Base-by-base conservation (phyloP, 2,113 vertebrate genomes). In the Carassius auratus region DNA sequence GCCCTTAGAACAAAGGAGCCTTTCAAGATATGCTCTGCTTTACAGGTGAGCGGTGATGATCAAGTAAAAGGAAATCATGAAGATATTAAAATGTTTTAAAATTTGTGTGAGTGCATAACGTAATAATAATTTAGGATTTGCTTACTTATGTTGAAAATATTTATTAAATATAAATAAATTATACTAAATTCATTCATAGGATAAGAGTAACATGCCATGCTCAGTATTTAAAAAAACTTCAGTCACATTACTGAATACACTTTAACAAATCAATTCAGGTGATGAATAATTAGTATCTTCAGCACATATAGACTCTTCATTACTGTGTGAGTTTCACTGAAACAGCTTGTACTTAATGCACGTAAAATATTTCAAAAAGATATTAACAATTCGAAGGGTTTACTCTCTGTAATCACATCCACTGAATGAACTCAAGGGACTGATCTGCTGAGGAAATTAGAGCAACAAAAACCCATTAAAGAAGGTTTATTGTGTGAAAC, bases 381-480 rank as follows among this genome's bases (percentile, higher is more conserved):
- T 61, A 33, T 61, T 14, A 38, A 23, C 55, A 61, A 61, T 61
- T n/a, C 13, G 8, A 61, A 79, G 13, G 33, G 33, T 36, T 79
- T 61, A 19, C 10, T 36, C 26, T 21, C 50, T 61, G 55, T 79
- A 79, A 79, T 15, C 76, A 79, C 55, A 61, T 79, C 19, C 55
- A 15, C 55, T 42, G 33, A 33, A 48, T 36, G 48, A 55, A 77
- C 50, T 36, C 5, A 4, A 61, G 19, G 12, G 19, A 38, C 36
- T n/a, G 10, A 42, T 79, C 23, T 76, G 14, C 23, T 55, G 50
- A 77, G 4, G 23, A 76, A 77, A 77, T 57, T 57, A 77, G 19
- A 57, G 52, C 50, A 77, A 77, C 19, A 77, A 26, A 57, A 77
- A 10, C 50, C 52, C 26, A 36, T 57, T 33, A 77, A 57, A 36